Conservation (phyloP, 2,888 invertebrate genomes). For the Oligia fasciuncula region DNA sequence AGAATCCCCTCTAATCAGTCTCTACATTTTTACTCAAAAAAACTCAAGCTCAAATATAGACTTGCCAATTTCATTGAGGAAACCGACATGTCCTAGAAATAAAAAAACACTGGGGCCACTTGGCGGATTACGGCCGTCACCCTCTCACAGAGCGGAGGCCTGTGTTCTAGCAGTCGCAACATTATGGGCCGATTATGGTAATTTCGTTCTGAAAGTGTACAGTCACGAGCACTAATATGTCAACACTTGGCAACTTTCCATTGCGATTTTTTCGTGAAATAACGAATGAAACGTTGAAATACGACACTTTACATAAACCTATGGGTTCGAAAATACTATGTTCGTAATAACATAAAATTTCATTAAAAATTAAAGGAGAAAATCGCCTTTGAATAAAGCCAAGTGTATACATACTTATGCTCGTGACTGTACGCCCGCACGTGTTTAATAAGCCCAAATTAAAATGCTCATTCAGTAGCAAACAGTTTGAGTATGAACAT, state of each 20-base stretch:
- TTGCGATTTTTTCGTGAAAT: too few relatives aligned
- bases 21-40: background rate
- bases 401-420: too few relatives aligned
- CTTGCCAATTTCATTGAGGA: too few relatives aligned
- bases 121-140: background rate
- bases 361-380: too few relatives aligned
- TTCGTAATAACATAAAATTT: too few relatives aligned
- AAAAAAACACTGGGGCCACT: background rate
- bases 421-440: background rate
- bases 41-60: background rate
- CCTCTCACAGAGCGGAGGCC: background rate
- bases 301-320: too few relatives aligned
- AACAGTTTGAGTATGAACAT: constrained; percentile 46
- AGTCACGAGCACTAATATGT: too few relatives aligned
- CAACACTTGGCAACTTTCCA: too few relatives aligned
- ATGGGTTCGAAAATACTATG: too few relatives aligned
- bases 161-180: background rate
- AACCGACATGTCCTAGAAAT: background rate
- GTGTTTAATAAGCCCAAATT: constrained; percentile 27
- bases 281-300: too few relatives aligned
- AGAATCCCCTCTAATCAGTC: background rate
- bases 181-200: background rate
- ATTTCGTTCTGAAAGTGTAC: background rate
- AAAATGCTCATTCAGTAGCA: constrained; percentile 33
- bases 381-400: too few relatives aligned